Conservation (phyloP, 2,113 vertebrate genomes). For the Calypte anna region DNA sequence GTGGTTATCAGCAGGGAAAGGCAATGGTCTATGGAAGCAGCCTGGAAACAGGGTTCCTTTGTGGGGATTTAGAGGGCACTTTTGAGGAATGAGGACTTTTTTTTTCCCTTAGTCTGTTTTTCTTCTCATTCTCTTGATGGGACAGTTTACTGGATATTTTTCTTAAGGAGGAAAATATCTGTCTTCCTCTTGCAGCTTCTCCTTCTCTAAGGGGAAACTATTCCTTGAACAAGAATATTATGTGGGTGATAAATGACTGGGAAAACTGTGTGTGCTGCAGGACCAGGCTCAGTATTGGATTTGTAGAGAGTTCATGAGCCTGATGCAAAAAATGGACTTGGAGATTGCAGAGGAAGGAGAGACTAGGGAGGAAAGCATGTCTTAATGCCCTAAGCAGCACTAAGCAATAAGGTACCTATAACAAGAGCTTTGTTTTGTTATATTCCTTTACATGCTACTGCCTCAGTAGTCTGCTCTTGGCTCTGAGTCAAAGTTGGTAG, state of each 20-base stretch:
- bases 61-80: neutral
- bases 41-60: neutral
- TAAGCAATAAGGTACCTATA: neutral
- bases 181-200: neutral
- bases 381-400: neutral
- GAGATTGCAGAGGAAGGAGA: neutral
- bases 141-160: neutral
- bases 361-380: neutral
- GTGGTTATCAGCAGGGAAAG: neutral
- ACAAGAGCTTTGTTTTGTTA: neutral
- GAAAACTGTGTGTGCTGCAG: neutral
- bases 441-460: neutral
- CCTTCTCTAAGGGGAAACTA: neutral
- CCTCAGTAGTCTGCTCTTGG: neutral
- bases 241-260: neutral
- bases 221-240: neutral
- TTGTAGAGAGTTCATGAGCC: neutral
- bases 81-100: neutral
- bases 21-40: neutral
- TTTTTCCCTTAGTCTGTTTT: neutral
- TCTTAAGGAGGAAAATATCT: neutral
- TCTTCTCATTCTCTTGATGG: neutral
- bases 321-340: neutral
- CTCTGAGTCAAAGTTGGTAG: neutral
- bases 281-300: neutral